Evolutionary conservation across 2,888 invertebrate species (phyloP), one percentile per base, ranked within the genome.

Genomic region (Lasioglossum vierecki): DNA sequence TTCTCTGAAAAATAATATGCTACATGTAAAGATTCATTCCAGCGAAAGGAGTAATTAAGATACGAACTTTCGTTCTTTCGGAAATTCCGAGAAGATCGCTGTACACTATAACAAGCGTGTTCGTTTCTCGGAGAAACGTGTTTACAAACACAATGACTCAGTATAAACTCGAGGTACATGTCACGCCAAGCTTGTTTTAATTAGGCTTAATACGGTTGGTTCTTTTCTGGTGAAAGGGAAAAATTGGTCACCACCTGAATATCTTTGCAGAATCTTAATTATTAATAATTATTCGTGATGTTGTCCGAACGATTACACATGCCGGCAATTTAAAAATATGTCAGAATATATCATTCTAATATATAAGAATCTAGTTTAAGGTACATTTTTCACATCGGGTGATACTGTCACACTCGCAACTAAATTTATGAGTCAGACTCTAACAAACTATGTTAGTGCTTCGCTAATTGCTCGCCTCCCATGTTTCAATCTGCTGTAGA

Each of bases 71-170:
- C 66, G 66, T 66, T 66, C 35, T 66, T 8, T 18, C 63, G 18
- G 35, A 35, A 66, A 22, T 66, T 35, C 66, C 35, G 66, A 3
- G 35, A 35, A 8, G 30, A 35, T 66, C 18, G 35, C 8, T 30
- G 0, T 35, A 35, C 13, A 60, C 60, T n/a, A 5, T n/a, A 26
- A 60, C 0, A 66, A 66, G 63, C 6, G 35, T 35, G 18, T 35
- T 30, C 63, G 2, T 30, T 15, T 15, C 63, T 63, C 6, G 35
- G 63, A 35, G 35, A 66, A 66, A 68, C 39, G 39, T 39, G 35
- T 39, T 68, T 68, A 39, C 39, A 68, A 39, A 68, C 68, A 68
- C 68, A 68, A 39, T 68, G 39, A 68, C 68, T 66, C 30, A 22
- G 39, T 35, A 22, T 30, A 66, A 66, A 66, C 35, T 39, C 35